Conservation (phyloP, 2,888 invertebrate species). For the Heliconius ethilla region DNA sequence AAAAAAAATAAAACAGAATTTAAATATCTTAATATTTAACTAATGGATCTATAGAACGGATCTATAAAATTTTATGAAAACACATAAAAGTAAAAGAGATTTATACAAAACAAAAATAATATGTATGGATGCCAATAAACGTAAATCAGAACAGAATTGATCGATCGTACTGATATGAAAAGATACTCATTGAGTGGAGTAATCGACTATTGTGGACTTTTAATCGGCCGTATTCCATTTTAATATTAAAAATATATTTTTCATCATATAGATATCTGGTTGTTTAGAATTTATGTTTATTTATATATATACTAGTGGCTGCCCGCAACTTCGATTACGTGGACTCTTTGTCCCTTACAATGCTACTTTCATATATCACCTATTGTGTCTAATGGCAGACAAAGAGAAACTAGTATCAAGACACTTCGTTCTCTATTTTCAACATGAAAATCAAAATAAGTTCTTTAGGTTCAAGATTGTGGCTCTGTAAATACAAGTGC, state of each 20-base stretch:
- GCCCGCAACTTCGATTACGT: too few species aligned
- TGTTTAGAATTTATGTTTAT: neutral
- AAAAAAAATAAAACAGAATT: neutral
- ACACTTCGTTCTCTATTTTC: too few species aligned
- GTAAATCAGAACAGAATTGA: conserved; percentile 29
- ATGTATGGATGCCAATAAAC: conserved; percentile 25
- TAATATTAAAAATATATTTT: neutral
- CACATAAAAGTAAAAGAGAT: conserved; percentile 20
- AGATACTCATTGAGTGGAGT: conserved; percentile 18
- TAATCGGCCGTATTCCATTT: conserved; percentile 14
- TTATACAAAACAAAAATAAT: conserved; percentile 20
- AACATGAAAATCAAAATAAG: too few species aligned
- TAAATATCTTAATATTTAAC: neutral
- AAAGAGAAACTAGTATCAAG: too few species aligned
- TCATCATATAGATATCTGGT: neutral
- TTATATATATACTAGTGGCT: neutral
- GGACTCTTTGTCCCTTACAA: too few species aligned
- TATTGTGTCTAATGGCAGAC: too few species aligned
- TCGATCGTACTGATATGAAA: conserved; percentile 26
- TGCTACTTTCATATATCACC: too few species aligned
- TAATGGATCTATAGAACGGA: conserved; percentile 8
- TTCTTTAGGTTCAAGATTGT: too few species aligned
- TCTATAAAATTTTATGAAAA: conserved; percentile 25
- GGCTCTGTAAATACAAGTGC: too few species aligned
- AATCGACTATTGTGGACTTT: conserved; percentile 18